Base-by-base conservation (phyloP, 2,113 vertebrate species). In the Fregata magnificens region DNA sequence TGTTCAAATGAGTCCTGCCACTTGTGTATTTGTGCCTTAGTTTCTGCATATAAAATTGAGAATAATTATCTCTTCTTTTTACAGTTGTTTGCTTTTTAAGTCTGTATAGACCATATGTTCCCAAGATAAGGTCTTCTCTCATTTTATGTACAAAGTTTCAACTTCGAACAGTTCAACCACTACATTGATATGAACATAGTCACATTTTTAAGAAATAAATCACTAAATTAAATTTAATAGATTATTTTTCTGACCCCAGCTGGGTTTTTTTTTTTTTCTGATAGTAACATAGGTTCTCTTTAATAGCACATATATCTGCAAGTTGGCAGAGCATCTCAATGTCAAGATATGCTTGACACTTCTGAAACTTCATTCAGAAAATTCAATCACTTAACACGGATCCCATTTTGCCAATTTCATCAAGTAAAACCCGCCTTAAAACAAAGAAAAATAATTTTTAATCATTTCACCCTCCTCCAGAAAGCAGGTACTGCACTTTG, bases 201-300 rank as follows among this genome's bases (percentile, higher is more conserved):
- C 7, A 50, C 16, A 13, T 58, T 87, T 93, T 82, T 10, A 59
- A 63, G 13, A 79, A 90, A 79, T 29, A 79, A 53, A 58, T 15
- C 8, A 26, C 2, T 59, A 55, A 78, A 71, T 63, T 24, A 4
- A 61, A 45, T 86, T 77, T 22, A 66, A 65, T 40, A 32, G 42
- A 24, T 52, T 80, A 16, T 56, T 93, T 91, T 62, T 20, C 19
- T 36, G 9, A 65, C 2, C 3, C 4, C 16, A 45, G 32, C 3
- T 22, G 19, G 0, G 0, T 1, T 45, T 61, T 62, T 6, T 32
- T 45, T 40, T 42, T 55, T 73, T 55, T 0, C 19, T 65, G 21
- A 34, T 42, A 80, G 8, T 42, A 59, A 34, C 9, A 12, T 21
- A 32, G 2, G 36, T 87, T 78, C 7, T 72, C 7, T 71, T 69